Conservation (phyloP, 2,113 vertebrate genomes). For the Casuarius casuarius region DNA sequence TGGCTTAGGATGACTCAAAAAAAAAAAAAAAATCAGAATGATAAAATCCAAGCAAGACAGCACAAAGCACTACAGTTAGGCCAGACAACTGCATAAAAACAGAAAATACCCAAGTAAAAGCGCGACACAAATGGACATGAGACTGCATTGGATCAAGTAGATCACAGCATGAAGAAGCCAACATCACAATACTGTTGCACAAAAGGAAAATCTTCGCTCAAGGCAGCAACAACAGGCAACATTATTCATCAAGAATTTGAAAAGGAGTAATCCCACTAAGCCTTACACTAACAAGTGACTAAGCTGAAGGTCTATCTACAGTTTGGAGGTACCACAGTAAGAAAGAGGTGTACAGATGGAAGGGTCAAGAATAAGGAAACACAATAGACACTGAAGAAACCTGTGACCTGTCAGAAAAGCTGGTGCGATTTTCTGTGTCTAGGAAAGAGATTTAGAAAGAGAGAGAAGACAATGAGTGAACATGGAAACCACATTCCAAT, state of each 20-base stretch:
- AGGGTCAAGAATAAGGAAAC: background rate
- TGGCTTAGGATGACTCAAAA: background rate
- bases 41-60: background rate
- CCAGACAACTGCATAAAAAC: accelerated
- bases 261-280: background rate
- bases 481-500: background rate
- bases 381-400: background rate
- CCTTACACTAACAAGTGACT: background rate
- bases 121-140: background rate
- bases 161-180: background rate
- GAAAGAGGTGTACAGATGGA: background rate
- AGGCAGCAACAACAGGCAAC: background rate
- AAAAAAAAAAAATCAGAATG: background rate
- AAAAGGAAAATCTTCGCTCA: background rate
- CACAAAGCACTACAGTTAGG: background rate
- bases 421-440: background rate
- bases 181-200: background rate
- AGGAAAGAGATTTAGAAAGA: background rate
- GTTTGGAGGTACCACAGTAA: background rate
- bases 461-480: background rate
- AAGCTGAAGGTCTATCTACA: background rate
- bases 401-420: background rate
- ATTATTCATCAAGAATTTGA: background rate
- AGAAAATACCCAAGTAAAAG: background rate
- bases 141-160: background rate